These are phyloP conservation scores for Bursaphelenchus okinawaensis DNA, from an alignment of 2,888 invertebrate genomes.

Conservation along the genomic window DNA sequence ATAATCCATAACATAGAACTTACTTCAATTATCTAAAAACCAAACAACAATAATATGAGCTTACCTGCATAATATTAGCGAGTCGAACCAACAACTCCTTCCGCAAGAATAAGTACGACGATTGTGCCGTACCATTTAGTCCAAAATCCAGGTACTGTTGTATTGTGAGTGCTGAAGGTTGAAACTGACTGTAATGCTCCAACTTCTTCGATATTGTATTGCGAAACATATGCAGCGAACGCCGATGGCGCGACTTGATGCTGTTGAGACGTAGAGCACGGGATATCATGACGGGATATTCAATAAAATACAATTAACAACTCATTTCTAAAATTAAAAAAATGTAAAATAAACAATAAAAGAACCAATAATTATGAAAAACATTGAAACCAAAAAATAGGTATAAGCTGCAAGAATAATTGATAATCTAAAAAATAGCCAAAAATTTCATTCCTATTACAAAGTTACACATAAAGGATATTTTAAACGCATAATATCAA, in stretches of 20 bases:
- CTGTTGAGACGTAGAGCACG: background rate
- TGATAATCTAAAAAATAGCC: no score
- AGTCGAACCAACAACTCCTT: constrained; percentile 90
- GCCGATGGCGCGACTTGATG: constrained; percentile 26
- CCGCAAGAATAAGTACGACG: constrained; percentile 84
- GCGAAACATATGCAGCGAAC: constrained; percentile 47
- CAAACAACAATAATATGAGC: no score
- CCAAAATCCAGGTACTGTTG: constrained; percentile 78
- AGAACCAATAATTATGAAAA: no score
- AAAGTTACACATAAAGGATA: no score
- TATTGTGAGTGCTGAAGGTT: constrained; percentile 55
- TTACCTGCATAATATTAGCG: constrained; percentile 86
- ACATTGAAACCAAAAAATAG: no score
- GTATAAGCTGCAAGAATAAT: no score
- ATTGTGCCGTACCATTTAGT: constrained; percentile 66
- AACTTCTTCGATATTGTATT: constrained; percentile 47
- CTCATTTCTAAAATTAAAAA: no score
- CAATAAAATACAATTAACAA: no score
- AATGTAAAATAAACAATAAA: no score
- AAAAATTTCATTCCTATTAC: no score
- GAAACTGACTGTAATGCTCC: constrained; percentile 55
- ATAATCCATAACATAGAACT: background rate
- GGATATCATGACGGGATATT: background rate
- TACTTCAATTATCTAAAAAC: no score
- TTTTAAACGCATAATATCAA: no score